Percentiles rank a stretch among this genome's conserved stretches.
phyloP scores from a whole-genome alignment of 2,113 vertebrate genomes.

The Sander vitreus region DNA sequence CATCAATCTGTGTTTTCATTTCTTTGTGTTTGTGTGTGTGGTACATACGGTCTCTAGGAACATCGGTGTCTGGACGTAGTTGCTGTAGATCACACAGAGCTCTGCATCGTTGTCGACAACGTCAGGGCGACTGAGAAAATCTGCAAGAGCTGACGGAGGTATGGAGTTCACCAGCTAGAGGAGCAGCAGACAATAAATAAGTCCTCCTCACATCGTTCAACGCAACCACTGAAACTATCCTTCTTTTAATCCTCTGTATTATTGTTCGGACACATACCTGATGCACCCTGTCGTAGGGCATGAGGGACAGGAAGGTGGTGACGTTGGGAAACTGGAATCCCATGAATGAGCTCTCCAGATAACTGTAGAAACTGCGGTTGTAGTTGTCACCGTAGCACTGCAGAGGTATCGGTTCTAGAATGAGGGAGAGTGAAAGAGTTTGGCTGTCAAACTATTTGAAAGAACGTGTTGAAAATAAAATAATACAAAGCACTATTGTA shows the following conservation, averaged over 20 bases:
- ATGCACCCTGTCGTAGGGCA: conserved; percentile 49
- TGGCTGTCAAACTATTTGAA: neutral
- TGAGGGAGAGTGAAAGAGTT: neutral
- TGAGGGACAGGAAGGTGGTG: conserved; percentile 77
- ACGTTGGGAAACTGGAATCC: conserved; percentile 82
- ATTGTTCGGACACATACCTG: conserved; percentile 67
- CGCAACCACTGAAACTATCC: too few species aligned
- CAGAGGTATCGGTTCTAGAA: conserved; percentile 67
- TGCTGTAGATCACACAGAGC: conserved; percentile 77
- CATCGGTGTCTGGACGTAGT: conserved; percentile 49
- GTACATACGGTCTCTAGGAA: conserved; percentile 77
- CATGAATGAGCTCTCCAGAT: conserved; percentile 76
- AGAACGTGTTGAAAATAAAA: too few species aligned
- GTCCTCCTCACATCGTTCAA: neutral
- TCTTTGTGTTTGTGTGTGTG: neutral
- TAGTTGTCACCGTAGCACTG: conserved; percentile 72
- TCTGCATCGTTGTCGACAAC: conserved; percentile 48
- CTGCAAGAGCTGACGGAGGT: conserved; percentile 62
- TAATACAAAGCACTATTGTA: neutral
- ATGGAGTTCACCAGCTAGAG: conserved; percentile 82
- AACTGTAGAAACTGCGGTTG: conserved; percentile 77
- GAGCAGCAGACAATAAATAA: conserved; percentile 7
- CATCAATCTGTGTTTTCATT: neutral
- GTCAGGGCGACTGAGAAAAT: conserved; percentile 60
- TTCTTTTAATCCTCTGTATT: neutral